Conservation (phyloP, 2,888 invertebrate genomes). For the Melanostoma mellinum region DNA sequence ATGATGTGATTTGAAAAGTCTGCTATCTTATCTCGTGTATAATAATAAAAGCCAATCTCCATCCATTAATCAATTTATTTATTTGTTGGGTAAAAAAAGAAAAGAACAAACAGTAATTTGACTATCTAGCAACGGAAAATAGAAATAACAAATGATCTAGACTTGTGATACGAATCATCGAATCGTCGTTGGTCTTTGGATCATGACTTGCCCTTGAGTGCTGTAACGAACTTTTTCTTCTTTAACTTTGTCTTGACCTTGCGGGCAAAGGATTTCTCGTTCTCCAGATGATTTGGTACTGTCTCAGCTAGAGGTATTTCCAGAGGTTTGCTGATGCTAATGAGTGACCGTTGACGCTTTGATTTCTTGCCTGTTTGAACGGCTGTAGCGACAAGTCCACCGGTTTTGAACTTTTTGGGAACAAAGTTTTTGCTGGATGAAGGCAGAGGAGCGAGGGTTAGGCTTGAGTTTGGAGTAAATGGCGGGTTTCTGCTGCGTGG, state of each 20-base stretch:
- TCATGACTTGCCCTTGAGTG: slow-evolving; percentile 53
- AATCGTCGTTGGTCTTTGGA: not conserved
- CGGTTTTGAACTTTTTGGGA: slow-evolving; percentile 83
- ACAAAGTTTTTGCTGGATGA: slow-evolving; percentile 46
- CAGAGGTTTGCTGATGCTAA: slow-evolving; percentile 32
- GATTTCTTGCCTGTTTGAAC: slow-evolving; percentile 74
- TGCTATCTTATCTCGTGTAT: too few species aligned
- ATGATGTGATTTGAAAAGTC: too few species aligned
- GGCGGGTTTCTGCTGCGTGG: slow-evolving; percentile 75
- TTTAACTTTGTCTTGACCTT: slow-evolving; percentile 79
- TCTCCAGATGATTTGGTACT: slow-evolving; percentile 79
- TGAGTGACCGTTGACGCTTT: slow-evolving; percentile 53
- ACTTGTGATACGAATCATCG: not conserved
- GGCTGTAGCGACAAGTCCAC: slow-evolving; percentile 85
- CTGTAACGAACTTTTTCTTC: slow-evolving; percentile 75
- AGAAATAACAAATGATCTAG: slow-evolving; percentile 21
- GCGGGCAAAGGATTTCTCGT: slow-evolving; percentile 82
- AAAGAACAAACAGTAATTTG: slow-evolving; percentile 58
- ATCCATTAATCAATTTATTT: slow-evolving; percentile 38
- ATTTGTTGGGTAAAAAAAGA: slow-evolving; percentile 56
- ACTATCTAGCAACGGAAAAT: slow-evolving; percentile 54
- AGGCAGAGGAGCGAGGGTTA: slow-evolving; percentile 56
- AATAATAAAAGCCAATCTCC: not conserved
- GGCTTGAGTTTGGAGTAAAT: slow-evolving; percentile 38
- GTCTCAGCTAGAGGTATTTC: slow-evolving; percentile 26